Evolutionary conservation across 2,888 invertebrate species (phyloP), one percentile per base, ranked within the genome.

Genomic region (Crepidodera aurea): DNA sequence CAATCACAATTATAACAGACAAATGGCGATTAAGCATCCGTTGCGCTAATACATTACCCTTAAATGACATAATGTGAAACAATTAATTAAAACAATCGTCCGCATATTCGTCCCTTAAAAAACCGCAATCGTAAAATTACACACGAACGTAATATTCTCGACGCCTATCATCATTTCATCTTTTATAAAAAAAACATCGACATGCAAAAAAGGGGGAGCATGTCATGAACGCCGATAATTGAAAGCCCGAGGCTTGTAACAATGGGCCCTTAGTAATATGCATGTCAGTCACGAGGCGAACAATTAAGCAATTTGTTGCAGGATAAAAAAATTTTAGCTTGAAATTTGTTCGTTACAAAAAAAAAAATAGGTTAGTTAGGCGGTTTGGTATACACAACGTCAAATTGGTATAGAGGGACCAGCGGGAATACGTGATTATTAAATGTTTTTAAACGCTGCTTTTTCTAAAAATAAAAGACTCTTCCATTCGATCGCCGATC

Each of bases 301-400:
- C 53, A 53, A 53, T 40, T 53, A 53, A 27, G 25, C 39, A 44
- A 22, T 44, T 44, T 44, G 44, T 44, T 25, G 5, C 16, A 5
- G 19, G 15, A 16, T 16, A 16, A 42, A 42, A 42, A 42, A 42
- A 42, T 5, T 8, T 2, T 6, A 8, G 1, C n/a, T 2, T 16
- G 16, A 10, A 2, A 2, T 16, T 42, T 19, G 5, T 42, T 42
- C 42, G 16, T 42, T 15, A 6, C n/a, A n/a, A n/a, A 16, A 18
- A 16, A 18, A 16, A 16, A 42, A 42, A 42, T 42, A 16, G 8
- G 16, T 10, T 42, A 42, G 10, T 18, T 22, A 6, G 22, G 22
- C 22, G 6, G 40, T 29, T 29, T 29, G 5, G 29, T 10, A 29
- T 29, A 22, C 6, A 22, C 6, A 22, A n/a, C n/a, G n/a, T n/a